A percentile compares a stretch with the other conserved stretches of the same genome.
phyloP scores from a whole-genome alignment of 2,888 invertebrate species.

The Hydroisotoma schaefferi region DNA sequence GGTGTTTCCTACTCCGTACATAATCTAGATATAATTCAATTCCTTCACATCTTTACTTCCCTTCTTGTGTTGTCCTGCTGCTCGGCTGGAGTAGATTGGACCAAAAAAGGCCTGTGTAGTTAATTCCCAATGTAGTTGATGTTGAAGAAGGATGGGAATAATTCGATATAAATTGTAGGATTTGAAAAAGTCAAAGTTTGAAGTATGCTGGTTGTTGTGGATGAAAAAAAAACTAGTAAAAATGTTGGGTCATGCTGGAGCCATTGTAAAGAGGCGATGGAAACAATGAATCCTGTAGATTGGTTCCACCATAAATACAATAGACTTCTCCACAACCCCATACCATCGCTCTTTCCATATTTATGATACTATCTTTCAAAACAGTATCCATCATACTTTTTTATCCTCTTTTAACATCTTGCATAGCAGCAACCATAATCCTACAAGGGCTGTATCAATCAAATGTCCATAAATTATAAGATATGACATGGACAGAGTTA shows the following conservation, averaged over 20 bases:
- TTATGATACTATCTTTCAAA: background rate
- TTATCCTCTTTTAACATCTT: background rate
- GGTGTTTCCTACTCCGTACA: too few species aligned
- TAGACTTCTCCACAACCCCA: slow-evolving; percentile 35
- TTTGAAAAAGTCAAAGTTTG: slow-evolving; percentile 2
- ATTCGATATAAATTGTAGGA: background rate
- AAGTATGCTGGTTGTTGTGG: slow-evolving; percentile 5
- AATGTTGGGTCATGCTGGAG: slow-evolving; percentile 48
- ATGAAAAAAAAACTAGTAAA: slow-evolving; percentile 37
- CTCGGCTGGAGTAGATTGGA: too few species aligned
- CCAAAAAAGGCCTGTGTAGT: too few species aligned
- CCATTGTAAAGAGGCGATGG: slow-evolving; percentile 48
- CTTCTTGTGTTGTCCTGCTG: too few species aligned
- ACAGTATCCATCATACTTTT: background rate
- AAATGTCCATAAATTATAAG: too few species aligned
- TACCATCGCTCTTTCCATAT: slow-evolving; percentile 24
- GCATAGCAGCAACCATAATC: too few species aligned
- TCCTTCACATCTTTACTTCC: too few species aligned
- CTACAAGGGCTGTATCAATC: too few species aligned
- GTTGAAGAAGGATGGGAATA: slow-evolving; percentile 21
- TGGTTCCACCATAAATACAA: slow-evolving; percentile 48
- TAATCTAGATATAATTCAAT: too few species aligned
- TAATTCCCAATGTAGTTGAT: too few species aligned
- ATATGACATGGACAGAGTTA: too few species aligned
- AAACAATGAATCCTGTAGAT: slow-evolving; percentile 47